Evolutionary conservation across 2,797 vertebrate genomes (phyloP).

Genomic region (Hybognathus amarus): DNA sequence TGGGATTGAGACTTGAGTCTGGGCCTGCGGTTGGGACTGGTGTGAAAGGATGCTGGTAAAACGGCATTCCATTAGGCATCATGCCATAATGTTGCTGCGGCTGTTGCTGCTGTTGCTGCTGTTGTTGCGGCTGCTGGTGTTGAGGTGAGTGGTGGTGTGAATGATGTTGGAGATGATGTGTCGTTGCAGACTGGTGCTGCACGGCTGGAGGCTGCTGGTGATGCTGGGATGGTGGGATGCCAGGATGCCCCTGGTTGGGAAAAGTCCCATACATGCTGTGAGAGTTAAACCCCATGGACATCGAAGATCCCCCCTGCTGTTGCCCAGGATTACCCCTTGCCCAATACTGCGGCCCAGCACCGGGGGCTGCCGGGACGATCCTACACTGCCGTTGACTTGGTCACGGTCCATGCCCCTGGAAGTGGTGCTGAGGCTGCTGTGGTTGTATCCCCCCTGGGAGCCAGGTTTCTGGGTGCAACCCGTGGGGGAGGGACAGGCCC

Average conservation of each 20-base stretch:
- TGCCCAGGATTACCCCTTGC: conserved; percentile 82
- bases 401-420: conserved; percentile 86
- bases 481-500: conserved; percentile 71
- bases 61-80: conserved; percentile 81
- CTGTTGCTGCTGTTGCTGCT: conserved; percentile 69
- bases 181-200: conserved; percentile 69
- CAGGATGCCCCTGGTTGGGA: conserved; percentile 79
- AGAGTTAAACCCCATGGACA: conserved; percentile 75
- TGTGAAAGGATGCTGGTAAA: conserved; percentile 75
- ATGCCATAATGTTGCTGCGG: conserved; percentile 72
- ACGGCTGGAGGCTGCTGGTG: conserved; percentile 68
- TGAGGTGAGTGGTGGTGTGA: conserved; percentile 74
- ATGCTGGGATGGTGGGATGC: conserved; percentile 77
- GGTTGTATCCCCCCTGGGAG: conserved; percentile 74
- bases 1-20: conserved; percentile 63
- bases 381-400: conserved; percentile 87
- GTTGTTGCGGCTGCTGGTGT: conserved; percentile 65
- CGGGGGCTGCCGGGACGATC: conserved; percentile 79
- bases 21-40: conserved; percentile 61
- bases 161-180: conserved; percentile 59
- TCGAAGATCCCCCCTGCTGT: conserved; percentile 81
- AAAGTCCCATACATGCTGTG: conserved; percentile 79
- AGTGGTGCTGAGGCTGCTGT: conserved; percentile 82
- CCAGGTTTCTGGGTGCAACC: conserved; percentile 88
- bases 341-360: conserved; percentile 85